These are phyloP conservation scores for Papilio protenor DNA, from an alignment of 2,888 invertebrate species.

Conservation along the genomic window DNA sequence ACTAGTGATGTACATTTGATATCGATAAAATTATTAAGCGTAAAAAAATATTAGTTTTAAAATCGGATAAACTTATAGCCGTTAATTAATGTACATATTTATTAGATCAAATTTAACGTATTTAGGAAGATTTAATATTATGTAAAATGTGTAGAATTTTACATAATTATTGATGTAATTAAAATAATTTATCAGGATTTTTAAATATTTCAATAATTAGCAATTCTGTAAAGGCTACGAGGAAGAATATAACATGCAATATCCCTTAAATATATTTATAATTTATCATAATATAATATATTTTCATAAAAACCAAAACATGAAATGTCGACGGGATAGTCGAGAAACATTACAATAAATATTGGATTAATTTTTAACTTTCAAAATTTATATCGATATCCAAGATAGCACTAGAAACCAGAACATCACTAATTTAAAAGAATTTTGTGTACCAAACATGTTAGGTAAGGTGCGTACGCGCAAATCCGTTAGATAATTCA, in stretches of 20 bases:
- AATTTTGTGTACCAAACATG: constrained; percentile 38
- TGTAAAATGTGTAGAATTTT: neutral
- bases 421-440: constrained; percentile 21
- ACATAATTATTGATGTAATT: neutral
- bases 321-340: neutral
- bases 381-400: neutral
- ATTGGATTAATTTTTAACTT: neutral
- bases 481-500: constrained; percentile 39
- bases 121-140: neutral
- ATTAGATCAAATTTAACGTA: neutral
- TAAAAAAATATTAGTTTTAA: neutral
- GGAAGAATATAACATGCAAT: neutral
- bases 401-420: no score
- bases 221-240: neutral
- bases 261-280: neutral
- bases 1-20: constrained; percentile 9
- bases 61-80: no score
- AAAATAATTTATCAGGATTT: neutral
- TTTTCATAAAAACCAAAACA: neutral
- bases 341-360: neutral
- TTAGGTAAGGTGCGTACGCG: constrained; percentile 38
- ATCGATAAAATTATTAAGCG: neutral
- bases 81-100: no score
- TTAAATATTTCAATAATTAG: neutral
- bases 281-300: neutral